Evolutionary conservation across 2,113 vertebrate species (phyloP).

Genomic region (Eurystomus gularis): DNA sequence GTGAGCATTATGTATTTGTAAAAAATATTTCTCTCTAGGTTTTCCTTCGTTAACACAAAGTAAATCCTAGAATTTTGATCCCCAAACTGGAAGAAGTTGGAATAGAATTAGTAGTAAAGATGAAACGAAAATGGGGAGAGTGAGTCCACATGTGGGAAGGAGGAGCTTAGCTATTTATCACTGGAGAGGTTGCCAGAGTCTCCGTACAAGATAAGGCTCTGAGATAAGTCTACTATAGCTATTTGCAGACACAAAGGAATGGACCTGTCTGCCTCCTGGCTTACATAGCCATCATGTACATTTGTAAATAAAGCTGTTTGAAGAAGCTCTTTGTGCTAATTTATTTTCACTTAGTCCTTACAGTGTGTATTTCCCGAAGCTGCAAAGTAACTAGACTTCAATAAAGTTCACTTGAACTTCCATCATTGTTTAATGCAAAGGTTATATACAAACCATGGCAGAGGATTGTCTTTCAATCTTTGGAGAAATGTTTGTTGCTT

Average conservation of each 20-base stretch:
- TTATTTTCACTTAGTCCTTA: not conserved
- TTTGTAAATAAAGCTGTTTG: not conserved
- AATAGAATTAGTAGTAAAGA: not conserved
- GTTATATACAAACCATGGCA: not conserved
- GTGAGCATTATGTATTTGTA: not conserved
- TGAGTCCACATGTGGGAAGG: not conserved
- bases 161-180: not conserved
- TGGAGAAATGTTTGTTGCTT: not conserved
- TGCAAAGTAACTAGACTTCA: not conserved
- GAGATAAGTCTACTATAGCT: not conserved
- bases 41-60: not conserved
- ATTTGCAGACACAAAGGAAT: not conserved
- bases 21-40: not conserved
- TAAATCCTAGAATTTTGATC: not conserved
- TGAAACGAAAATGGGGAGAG: not conserved
- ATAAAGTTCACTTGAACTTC: not conserved
- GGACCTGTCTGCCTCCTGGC: not conserved
- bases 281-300: not conserved
- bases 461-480: not conserved
- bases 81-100: not conserved
- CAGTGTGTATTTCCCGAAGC: not conserved
- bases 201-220: not conserved
- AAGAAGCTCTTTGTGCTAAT: slow-evolving; percentile 10
- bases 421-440: not conserved
- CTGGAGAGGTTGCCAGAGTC: not conserved